Evolutionary conservation across 2,888 invertebrate genomes (phyloP), one percentile per base, ranked within the genome.

Genomic region (Germaria angustata): DNA sequence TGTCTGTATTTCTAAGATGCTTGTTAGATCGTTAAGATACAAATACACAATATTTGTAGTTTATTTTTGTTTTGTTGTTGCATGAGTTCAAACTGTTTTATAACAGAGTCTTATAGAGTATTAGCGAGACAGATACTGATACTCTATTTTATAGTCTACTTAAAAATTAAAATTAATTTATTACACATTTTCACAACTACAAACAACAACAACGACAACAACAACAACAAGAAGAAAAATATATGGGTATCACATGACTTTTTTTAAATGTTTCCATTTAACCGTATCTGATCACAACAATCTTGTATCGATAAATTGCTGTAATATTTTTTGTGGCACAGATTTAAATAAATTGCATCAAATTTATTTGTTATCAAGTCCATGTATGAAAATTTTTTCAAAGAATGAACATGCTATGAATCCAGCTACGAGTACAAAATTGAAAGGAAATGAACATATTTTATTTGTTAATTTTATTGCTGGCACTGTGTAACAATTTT

Each of bases 131-230:
- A 20, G 59, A 49, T 2, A 11, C 22, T 22, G 49, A 20, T 17
- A 55, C 65, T 49, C 8, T 15, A 41, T 28, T 51, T 24, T 65
- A 49, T 41, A 41, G 15, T 76, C 28, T 22, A 36, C 39, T 72
- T 66, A n/a, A 28, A 65, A 78, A 57, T 79, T 71, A 1, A 75
- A 53, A 69, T 65, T 59, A 82, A 82, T 82, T 82, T 79, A 78
- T 82, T 71, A 46, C 53, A n/a, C 53, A n/a, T 72, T 75, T 63
- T 44, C 34, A 13, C n/a, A 61, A 55, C 3, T 53, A 17, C 6
- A 22, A 61, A 55, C 3, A 63, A 17, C 6, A 36, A 24, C 36
- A 20, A 17, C 15, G 63, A 39, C n/a, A 59, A 15, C 6, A 65
- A 28, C 9, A 36, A 17, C 13, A 5, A 17, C 34, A 44, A 28